Evolutionary conservation across 2,888 invertebrate genomes (phyloP), one percentile per base, ranked within the genome.

Genomic region (Spisula solida): DNA sequence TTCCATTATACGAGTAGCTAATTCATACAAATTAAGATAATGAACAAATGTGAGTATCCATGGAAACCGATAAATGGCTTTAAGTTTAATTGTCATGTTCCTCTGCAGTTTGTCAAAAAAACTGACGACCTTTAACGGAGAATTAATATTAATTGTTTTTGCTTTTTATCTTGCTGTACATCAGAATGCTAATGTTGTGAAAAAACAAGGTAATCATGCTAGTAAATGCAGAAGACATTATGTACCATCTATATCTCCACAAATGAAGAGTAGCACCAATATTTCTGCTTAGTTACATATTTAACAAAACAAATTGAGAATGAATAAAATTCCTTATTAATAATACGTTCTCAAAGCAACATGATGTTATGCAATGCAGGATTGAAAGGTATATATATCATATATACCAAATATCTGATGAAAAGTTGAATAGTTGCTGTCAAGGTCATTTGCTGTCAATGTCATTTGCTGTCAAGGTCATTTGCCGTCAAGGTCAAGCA

Each of bases 201-300:
- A 60, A 56, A 75, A 75, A 34, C 75, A 31, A 20, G 12, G 29
- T 75, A 16, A 34, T 1, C 14, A 75, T 31, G 75, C 75, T 34
- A 18, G 34, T 34, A 18, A 31, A 75, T 31, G 18, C 18, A 34
- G 29, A 75, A 75, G 34, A 34, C 75, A 75, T 31, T 18, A 75
- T 34, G 31, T 66, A 66, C 75, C 75, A 25, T 31, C 31, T 34
- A 12, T 18, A 31, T 34, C 29, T 75, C 34, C 34, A 75, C 14
- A 16, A 75, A 14, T 34, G 75, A 75, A 75, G 75, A 75, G 29
- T 75, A 75, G 75, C 75, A 75, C 75, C 75, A 60, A 60, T 1
- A 60, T 60, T n/a, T 25, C 60, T 60, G 60, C 60, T 60, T 75
- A 75, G 34, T 34, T 31, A 31, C 75, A 75, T 75, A 31, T 31